Evolutionary conservation across 2,888 invertebrate genomes (phyloP), one percentile per base, ranked within the genome.

Genomic region (Atherix ibis): DNA sequence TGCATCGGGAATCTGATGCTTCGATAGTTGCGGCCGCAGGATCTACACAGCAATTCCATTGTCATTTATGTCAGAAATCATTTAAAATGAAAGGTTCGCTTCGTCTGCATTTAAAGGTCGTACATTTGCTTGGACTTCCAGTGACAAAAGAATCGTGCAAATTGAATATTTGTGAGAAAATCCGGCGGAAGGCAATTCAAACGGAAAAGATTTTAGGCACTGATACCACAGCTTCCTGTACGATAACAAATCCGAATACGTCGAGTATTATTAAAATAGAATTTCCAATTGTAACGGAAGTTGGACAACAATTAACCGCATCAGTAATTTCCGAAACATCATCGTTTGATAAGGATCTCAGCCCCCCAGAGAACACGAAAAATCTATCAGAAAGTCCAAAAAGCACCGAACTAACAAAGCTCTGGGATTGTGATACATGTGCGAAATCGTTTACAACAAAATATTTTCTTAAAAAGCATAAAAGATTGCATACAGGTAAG

Each of bases 391-490:
- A 22, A 22, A 22, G 22, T 22, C 12, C 6, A 12, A 35, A 16
- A 13, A 57, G 2, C 64, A 64, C 38, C 27, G 46, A 43, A 34
- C 76, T 78, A 43, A 73, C 72, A 34, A 85, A 85, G 56, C 77
- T 80, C 52, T 87, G 84, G 84, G 78, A 79, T 51, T 87, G 87
- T 52, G 82, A 84, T 49, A 74, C 81, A 28, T 87, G 87, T 56
- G 68, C 70, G 36, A 87, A 87, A 64, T 70, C 74, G 58, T 87
- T 87, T 52, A 85, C 85, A 0, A 87, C 85, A 2, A 87, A 87
- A 58, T 85, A 87, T 63, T 87, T 87, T 52, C 62, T 87, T 44
- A 85, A 84, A 61, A 87, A 87, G 58, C 87, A 87, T 55, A 83
- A 83, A 60, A 69, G 85, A 44, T 66, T 87, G 39, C 87, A 87